These are phyloP conservation scores for Eupithecia subumbrata DNA, from an alignment of 2,888 invertebrate genomes.

Conservation along the genomic window DNA sequence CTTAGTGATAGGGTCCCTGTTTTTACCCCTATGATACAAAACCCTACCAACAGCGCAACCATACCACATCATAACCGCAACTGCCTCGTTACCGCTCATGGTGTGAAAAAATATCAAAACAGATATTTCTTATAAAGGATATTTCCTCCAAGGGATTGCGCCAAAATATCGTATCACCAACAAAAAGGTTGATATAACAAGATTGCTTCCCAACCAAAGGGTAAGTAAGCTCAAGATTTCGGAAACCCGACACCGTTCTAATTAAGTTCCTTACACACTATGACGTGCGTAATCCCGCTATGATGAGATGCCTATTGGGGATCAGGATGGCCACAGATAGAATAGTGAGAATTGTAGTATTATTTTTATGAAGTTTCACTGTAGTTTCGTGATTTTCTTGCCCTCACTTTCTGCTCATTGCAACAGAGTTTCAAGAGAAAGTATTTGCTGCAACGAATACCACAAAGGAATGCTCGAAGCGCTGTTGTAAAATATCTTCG, in stretches of 20 bases:
- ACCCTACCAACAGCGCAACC: neutral
- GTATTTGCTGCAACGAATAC: neutral
- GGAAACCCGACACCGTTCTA: constrained; percentile 33
- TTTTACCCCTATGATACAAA: no score
- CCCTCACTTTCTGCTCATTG: neutral
- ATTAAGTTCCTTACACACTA: constrained; percentile 42
- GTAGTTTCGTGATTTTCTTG: neutral
- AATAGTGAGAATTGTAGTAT: neutral
- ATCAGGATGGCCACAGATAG: constrained; percentile 24
- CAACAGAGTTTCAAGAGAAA: neutral
- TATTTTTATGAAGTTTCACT: constrained; percentile 9
- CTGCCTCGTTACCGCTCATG: neutral
- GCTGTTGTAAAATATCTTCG: neutral
- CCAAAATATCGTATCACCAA: neutral
- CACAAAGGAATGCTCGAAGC: neutral
- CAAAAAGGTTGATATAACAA: constrained; percentile 8
- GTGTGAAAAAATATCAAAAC: neutral
- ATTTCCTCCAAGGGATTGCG: neutral
- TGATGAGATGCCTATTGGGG: constrained; percentile 42
- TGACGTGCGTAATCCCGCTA: constrained; percentile 42
- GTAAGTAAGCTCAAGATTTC: constrained; percentile 27
- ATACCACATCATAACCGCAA: neutral
- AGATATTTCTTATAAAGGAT: neutral
- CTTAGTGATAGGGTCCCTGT: no score
- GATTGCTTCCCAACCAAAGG: constrained; percentile 25